Percentiles rank a stretch among this genome's conserved stretches.
phyloP scores from a whole-genome alignment of 2,113 vertebrate genomes.

The Sciurus niger region DNA sequence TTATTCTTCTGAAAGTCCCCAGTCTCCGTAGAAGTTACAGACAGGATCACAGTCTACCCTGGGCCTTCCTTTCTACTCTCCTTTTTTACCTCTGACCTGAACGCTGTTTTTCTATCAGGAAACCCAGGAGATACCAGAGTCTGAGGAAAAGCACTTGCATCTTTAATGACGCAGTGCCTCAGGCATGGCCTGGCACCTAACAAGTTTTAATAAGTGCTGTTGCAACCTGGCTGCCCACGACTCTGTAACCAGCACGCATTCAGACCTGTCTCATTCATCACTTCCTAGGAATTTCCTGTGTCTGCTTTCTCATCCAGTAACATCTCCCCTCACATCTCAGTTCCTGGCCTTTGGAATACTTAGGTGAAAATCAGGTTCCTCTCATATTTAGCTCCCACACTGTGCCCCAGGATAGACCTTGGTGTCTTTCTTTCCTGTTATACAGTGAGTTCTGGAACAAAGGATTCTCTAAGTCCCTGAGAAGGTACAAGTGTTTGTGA shows the following conservation, averaged over 20 bases:
- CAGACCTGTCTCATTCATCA: background rate
- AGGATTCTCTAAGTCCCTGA: background rate
- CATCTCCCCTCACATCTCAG: background rate
- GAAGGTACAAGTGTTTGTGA: background rate
- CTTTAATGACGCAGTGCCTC: background rate
- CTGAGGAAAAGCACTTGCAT: background rate
- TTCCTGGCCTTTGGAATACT: background rate
- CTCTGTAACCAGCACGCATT: background rate
- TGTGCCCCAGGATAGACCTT: too few species aligned
- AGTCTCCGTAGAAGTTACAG: constrained; percentile 47
- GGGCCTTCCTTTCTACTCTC: background rate
- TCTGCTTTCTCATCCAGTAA: background rate
- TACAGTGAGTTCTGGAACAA: background rate
- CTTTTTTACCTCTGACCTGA: background rate
- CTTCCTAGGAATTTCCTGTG: background rate
- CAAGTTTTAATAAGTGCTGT: background rate
- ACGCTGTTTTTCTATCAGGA: background rate
- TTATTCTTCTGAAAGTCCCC: constrained; percentile 52
- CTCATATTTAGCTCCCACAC: background rate
- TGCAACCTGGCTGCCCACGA: background rate
- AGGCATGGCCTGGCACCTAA: background rate
- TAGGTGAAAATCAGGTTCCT: too few species aligned
- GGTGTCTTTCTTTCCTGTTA: background rate
- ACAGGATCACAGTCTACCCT: background rate
- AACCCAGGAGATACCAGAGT: background rate